Evolutionary conservation across 1,140 invertebrate species (phyloP).

Genomic region (Macrocentrus cingulum): DNA sequence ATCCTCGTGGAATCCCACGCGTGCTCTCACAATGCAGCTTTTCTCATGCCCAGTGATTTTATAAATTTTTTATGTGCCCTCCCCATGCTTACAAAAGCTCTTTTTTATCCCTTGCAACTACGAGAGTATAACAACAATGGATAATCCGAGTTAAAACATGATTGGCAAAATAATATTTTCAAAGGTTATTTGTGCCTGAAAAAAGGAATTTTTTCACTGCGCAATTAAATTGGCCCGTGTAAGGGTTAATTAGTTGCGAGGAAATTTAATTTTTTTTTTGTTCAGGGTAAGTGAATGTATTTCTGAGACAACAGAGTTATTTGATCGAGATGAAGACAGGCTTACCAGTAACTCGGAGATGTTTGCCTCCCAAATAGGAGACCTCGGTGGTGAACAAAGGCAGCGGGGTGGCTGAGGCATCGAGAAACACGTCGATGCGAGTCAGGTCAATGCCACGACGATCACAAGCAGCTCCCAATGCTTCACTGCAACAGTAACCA

Average conservation of each 20-base stretch:
- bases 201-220: no score
- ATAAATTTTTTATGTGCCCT: not conserved
- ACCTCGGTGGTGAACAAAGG: constrained; percentile 65
- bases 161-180: no score
- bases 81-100: not conserved
- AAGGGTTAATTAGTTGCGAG: no score
- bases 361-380: constrained; percentile 69
- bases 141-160: no score
- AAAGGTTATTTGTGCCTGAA: no score
- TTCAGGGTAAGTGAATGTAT: no score
- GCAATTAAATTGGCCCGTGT: no score
- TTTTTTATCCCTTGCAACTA: no score
- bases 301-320: not conserved
- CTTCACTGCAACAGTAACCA: constrained; percentile 52
- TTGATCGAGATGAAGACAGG: no score
- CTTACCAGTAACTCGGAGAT: constrained; percentile 69
- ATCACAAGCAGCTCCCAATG: constrained; percentile 60
- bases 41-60: not conserved
- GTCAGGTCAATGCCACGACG: constrained; percentile 64
- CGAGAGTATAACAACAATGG: no score
- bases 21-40: not conserved
- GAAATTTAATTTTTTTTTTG: no score
- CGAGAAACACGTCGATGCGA: constrained; percentile 67
- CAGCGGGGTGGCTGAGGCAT: constrained; percentile 65
- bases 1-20: constrained; percentile 9